Conservation (phyloP, 1,140 invertebrate species). For the Cotesia chilonis region DNA sequence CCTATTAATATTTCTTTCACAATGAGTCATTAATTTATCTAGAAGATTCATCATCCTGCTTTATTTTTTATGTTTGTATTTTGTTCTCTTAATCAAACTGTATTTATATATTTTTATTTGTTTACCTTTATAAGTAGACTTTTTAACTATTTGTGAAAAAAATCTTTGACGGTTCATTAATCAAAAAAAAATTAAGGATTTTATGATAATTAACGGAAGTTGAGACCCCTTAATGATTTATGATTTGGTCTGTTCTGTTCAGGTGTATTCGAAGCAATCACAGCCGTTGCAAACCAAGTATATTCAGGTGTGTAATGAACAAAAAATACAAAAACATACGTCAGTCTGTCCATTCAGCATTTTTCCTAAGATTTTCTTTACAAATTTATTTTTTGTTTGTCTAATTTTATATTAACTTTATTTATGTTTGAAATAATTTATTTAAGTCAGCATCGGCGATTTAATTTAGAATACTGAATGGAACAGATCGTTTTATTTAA, state of each 20-base stretch:
- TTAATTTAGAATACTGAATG: conserved; percentile 59
- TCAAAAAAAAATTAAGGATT: not conserved
- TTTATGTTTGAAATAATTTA: conserved; percentile 7
- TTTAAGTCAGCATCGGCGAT: not conserved
- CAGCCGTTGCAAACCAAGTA: conserved; percentile 69
- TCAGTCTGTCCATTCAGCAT: conserved; percentile 63
- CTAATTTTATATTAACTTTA: not conserved
- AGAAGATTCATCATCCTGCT: not conserved
- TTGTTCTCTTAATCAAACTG: not conserved
- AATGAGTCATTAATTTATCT: not conserved
- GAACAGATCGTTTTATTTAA: conserved; percentile 51
- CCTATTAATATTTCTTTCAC: too few species aligned
- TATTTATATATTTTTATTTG: conserved; percentile 9
- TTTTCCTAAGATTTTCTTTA: conserved; percentile 34
- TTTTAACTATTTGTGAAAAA: too few species aligned
- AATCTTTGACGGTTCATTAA: conserved; percentile 8
- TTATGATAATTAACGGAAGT: not conserved
- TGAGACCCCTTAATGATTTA: conserved; percentile 40
- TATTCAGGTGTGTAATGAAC: conserved; percentile 71
- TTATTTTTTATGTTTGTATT: conserved; percentile 3
- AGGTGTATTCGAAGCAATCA: conserved; percentile 68
- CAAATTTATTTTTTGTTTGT: too few species aligned
- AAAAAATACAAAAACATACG: conserved; percentile 36
- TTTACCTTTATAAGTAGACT: not conserved
- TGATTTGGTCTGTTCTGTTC: conserved; percentile 69